A percentile compares a stretch with the other conserved stretches of the same genome.
phyloP scores from a whole-genome alignment of 2,888 invertebrate species.

The Branchellion lobata region DNA sequence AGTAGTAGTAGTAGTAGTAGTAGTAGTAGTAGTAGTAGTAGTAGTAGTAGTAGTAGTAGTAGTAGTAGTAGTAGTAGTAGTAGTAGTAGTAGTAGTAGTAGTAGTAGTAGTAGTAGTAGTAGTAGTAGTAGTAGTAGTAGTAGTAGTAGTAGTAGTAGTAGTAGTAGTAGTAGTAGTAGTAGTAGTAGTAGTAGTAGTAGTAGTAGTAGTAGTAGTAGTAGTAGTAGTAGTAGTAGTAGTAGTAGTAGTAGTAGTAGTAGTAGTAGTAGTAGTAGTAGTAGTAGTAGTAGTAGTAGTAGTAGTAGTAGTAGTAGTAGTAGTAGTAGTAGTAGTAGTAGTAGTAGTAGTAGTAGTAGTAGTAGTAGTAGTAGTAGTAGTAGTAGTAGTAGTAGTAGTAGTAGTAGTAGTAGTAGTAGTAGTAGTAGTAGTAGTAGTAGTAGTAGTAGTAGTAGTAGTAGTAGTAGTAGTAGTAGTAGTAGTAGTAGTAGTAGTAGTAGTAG shows the following conservation, averaged over 20 bases:
- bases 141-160: conserved; percentile 34
- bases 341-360: conserved; percentile 9
- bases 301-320: background rate
- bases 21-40: conserved; percentile 34
- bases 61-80: conserved; percentile 34
- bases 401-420: conserved; percentile 9
- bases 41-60: conserved; percentile 34
- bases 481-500: conserved; percentile 9
- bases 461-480: conserved; percentile 9
- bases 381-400: conserved; percentile 9
- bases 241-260: background rate
- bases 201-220: conserved; percentile 34
- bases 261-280: background rate
- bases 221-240: conserved; percentile 34
- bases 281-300: background rate
- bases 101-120: conserved; percentile 34
- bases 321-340: background rate
- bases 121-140: conserved; percentile 34
- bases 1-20: conserved; percentile 34
- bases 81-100: conserved; percentile 32
- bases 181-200: conserved; percentile 34
- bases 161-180: conserved; percentile 34
- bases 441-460: conserved; percentile 9
- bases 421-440: conserved; percentile 9
- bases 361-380: conserved; percentile 9